Conservation (phyloP, 2,113 vertebrate species). For the Chamaea fasciata region DNA sequence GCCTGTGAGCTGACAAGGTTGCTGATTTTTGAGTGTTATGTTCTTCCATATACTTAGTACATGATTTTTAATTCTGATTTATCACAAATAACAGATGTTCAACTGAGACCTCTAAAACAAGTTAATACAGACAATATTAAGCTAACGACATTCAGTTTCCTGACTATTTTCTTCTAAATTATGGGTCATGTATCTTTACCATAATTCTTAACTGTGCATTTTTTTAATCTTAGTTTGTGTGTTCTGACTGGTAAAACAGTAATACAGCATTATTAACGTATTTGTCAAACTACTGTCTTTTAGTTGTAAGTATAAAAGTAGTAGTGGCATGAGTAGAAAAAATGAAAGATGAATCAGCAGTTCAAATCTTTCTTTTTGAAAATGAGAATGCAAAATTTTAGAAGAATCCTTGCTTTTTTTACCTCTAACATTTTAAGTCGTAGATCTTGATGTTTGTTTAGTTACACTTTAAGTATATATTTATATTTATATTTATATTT, state of each 20-base stretch:
- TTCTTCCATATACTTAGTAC: not conserved
- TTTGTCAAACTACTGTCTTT: not conserved
- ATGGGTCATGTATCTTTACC: not conserved
- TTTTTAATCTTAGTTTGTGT: not conserved
- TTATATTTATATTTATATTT: too few relatives aligned
- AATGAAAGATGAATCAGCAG: not conserved
- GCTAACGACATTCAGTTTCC: not conserved
- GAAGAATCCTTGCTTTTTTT: not conserved
- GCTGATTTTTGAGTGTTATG: not conserved
- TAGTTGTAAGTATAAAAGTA: not conserved
- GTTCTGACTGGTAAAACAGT: not conserved
- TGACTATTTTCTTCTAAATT: not conserved
- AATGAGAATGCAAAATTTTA: not conserved
- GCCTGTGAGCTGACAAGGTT: not conserved
- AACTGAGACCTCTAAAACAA: not conserved
- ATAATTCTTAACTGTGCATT: not conserved
- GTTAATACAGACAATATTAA: not conserved
- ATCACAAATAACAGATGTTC: not conserved
- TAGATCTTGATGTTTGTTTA: not conserved
- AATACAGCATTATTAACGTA: not conserved
- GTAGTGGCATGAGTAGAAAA: not conserved
- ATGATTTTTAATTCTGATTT: not conserved
- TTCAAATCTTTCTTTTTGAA: not conserved
- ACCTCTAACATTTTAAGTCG: not conserved
- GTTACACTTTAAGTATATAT: not conserved